Evolutionary conservation across 2,888 invertebrate genomes (phyloP), one percentile per base, ranked within the genome.

Genomic region (Eristalis intricaria): DNA sequence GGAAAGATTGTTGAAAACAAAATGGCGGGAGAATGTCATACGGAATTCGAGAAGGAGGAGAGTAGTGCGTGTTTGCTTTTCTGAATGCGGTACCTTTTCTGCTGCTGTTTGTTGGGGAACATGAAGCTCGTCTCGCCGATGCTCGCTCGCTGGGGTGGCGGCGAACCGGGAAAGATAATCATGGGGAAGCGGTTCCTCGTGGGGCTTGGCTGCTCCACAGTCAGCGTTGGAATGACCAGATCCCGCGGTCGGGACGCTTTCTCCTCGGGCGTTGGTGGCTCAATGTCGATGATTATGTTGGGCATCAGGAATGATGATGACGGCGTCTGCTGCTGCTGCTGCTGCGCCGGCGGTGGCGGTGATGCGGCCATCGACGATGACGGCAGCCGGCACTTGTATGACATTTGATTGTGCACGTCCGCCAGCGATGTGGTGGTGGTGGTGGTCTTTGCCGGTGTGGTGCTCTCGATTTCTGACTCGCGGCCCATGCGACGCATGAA

Each of bases 141-240:
- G 88, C 90, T 92, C 43, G 93, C 92, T 88, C 94, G 91, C 86
- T 94, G 94, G 4, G 95, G 95, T 26, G 95, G 95, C 7, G 95
- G 95, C 26, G 95, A 95, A 40, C 94, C 94, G 0, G 94, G 94
- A 84, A 94, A 93, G 82, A 93, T 91, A 4, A 93, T 90, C 69
- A 93, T 91, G 4, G 94, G 93, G 23, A 93, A 90, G 40, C 92
- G 92, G 7, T 94, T 90, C 56, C 94, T 95, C 1, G 96, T 96
- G 19, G 96, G 96, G 3, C 96, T 96, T 0, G 96, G 95, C 65
- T 96, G 94, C 92, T 96, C 95, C 76, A 96, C 94, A 0, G 94
- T 95, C 29, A 96, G 92, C 15, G 95, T 94, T 1, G 96, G 96
- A 70, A 96, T 96, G 35, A 95, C 92, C 23, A 96, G 92, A 50